Evolutionary conservation across 2,113 vertebrate genomes (phyloP).

Genomic region (Hassar affinis): DNA sequence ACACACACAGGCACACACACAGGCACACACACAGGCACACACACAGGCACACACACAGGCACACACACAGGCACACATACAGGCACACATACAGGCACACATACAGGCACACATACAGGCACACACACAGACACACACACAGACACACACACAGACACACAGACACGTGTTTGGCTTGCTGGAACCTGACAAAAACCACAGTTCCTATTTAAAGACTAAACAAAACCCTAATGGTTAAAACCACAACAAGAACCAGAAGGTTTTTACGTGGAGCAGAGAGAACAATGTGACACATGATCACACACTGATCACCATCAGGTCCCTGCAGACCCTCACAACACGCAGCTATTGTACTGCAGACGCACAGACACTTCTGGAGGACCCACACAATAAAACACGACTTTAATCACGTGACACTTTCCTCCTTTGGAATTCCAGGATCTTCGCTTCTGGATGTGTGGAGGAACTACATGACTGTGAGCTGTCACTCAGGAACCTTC

Average conservation of each 20-base stretch:
- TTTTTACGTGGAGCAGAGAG: background rate
- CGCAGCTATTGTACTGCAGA: conserved; percentile 10
- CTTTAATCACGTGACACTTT: background rate
- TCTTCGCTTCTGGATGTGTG: background rate
- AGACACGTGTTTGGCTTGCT: background rate
- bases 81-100: too few relatives aligned
- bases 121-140: too few relatives aligned
- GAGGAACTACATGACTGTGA: background rate
- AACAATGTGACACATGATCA: too few relatives aligned
- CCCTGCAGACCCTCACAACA: background rate
- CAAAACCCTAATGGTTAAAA: background rate
- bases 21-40: too few relatives aligned
- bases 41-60: too few relatives aligned
- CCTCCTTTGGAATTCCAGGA: background rate
- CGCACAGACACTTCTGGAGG: conserved; percentile 38
- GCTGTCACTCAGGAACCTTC: background rate
- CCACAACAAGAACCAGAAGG: background rate
- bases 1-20: too few relatives aligned
- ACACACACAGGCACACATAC: too few relatives aligned
- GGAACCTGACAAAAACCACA: background rate
- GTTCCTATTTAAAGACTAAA: background rate
- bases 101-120: too few relatives aligned
- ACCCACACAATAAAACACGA: conserved; percentile 28
- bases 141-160: too few relatives aligned
- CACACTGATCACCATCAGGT: too few relatives aligned